phyloP scores from a whole-genome alignment of 1,140 invertebrate genomes.

The Melanaphis sacchari region DNA sequence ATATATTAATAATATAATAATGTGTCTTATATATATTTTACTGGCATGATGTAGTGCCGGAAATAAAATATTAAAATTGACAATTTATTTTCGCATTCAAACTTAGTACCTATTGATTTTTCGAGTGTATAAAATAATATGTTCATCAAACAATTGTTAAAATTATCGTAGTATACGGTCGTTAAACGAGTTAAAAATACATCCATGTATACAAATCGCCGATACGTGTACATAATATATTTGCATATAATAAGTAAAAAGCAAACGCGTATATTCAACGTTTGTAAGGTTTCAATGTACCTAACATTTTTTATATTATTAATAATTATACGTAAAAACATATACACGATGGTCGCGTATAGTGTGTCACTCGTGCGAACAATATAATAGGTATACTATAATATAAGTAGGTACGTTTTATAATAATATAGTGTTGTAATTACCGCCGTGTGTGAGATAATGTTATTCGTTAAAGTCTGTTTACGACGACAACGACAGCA shows the following conservation, averaged over 20 bases:
- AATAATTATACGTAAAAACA: constrained; percentile 1
- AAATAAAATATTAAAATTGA: not conserved
- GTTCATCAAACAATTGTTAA: not conserved
- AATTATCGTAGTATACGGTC: not conserved
- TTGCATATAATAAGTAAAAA: not conserved
- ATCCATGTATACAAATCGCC: not conserved
- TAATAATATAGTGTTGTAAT: constrained; percentile 24
- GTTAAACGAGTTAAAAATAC: not conserved
- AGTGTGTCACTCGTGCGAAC: constrained; percentile 24
- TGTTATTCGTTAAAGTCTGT: constrained; percentile 40
- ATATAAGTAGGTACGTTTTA: not conserved
- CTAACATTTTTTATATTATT: constrained; percentile 17
- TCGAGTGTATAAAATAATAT: not conserved
- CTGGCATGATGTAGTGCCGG: not conserved
- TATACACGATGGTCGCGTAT: not conserved
- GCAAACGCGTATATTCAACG: not conserved
- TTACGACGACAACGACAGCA: constrained; percentile 22
- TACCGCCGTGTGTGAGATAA: constrained; percentile 28
- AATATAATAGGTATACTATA: constrained; percentile 11
- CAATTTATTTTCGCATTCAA: not conserved
- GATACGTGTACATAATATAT: not conserved
- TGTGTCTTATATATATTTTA: not conserved
- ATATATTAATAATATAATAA: constrained; percentile 2
- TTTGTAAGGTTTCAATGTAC: not conserved
- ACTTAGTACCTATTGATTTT: not conserved